Evolutionary conservation across 1,140 invertebrate genomes (phyloP), one percentile per base, ranked within the genome.

Genomic region (Melipona quadrifasciata): DNA sequence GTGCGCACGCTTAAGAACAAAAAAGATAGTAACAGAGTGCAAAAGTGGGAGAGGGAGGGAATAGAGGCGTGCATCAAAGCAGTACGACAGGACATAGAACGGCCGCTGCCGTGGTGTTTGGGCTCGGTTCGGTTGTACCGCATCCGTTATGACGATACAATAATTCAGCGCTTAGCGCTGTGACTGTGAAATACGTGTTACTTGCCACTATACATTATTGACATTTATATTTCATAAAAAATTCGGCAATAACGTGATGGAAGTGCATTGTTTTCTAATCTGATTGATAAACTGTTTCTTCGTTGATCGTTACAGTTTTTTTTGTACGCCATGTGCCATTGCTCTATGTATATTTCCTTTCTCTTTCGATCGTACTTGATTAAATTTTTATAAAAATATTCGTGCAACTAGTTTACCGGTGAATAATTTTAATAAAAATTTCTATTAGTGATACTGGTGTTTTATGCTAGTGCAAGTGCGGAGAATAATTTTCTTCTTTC

Each of bases 101-200:
- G 79, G 53, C 83, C 78, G 86, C 70, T 68, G 71, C 82, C 83
- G 82, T 84, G 67, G 79, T 83, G 86, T 88, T 87, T 90, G 89
- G 86, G 88, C 85, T 90, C 71, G 86, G 85, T 82, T 90, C 86
- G 79, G 78, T 84, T 84, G 80, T 84, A 82, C 68, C 76, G 82
- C 84, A 85, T 87, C 84, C 87, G 87, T 89, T 91, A 91, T 90
- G 88, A 90, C 90, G 81, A 85, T 88, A 90, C 75, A 84, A 86
- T 89, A 81, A 91, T 89, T 80, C 87, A 87, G 86, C 85, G 88
- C 84, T 82, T 77, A 55, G 90, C 86, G 86, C 89, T 87, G 87
- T 65, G 80, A 75, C 57, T 65, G 82, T 78, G 82, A 76, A 82
- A 73, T 78, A 64, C 71, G 34, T 57, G 55, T 86, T 84, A 58